Evolutionary conservation across 2,888 invertebrate genomes (phyloP), one percentile per base, ranked within the genome.

Genomic region (Morpho helenor): DNA sequence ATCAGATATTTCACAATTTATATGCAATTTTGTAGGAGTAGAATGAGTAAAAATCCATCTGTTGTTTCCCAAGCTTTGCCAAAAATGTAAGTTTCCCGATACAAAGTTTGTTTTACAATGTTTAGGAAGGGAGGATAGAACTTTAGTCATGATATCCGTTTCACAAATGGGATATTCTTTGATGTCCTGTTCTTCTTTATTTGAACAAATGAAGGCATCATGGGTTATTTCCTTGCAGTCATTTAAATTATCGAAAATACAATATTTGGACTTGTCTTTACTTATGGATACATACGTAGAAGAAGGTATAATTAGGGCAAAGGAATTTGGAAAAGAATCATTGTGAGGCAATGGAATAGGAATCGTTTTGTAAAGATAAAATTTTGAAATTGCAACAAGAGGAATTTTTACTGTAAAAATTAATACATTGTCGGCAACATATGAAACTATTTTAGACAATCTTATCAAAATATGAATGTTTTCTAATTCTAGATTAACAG

Each of bases 211-310:
- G 16, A 52, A 61, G 3, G 60, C 16, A 9, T 7, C 8, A 0
- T 10, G 7, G n/a, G 41, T 47, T 10, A 53, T 9, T 0, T 7
- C n/a, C 54, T 40, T 54, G 16, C 64, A 60, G 2, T 7, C 41
- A 1, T 52, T 50, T 9, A 67, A 31, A n/a, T 16, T 31, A 9
- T 65, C 50, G 0, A 68, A 22, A n/a, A 40, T 46, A 48, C 56
- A 53, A 55, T 62, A 68, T 7, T 64, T 9, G 7, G n/a, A 49
- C 52, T 64, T 68, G 44, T 68, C 66, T 39, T 56, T 64, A 40
- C 60, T 65, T 42, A 66, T 61, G 10, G 56, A 53, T 4, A 61
- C 62, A 44, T 63, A 65, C 8, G 54, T 64, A 56, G 16, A 7
- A 2, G n/a, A 53, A 31, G 66, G 66, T 43, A 60, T 52, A 7